Evolutionary conservation across 1,140 invertebrate species (phyloP), one percentile per base, ranked within the genome.

Genomic region (Lepidurus couesii): DNA sequence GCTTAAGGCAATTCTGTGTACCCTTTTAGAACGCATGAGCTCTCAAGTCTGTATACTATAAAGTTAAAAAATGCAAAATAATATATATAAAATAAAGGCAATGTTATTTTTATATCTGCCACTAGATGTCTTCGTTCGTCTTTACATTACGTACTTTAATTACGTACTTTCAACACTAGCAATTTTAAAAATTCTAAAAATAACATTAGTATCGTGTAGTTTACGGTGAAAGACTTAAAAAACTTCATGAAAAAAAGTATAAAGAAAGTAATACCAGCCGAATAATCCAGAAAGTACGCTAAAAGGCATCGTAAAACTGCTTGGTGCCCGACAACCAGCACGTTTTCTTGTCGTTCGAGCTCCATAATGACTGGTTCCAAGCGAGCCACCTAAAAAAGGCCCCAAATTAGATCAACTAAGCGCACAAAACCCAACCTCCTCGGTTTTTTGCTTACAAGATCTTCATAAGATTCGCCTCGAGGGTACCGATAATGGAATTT

Each of bases 401-500:
- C 45, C 96, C 76, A 99, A 87, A 88, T 99, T 97, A 34, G 34
- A 34, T 34, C 34, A 34, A 34, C 34, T 4, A 34, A 34, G 34
- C 84, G 98, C 96, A 83, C 98, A 98, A 83, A 93, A 96, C 86
- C 99, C 98, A 11, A 97, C 98, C 80, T 95, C 90, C 45, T 47
- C 16, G 3, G 3, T 47, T 47, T 47, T 47, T 16, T 5, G 1
- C 21, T 65, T 65, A 65, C 78, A 44, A 95, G 90, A 84, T 97
- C 95, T 80, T 94, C 88, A 84, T 96, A 96, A 11, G 92, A 94
- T 83, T 98, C 95, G 26, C 95, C 95, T 88, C 92, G 93, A 0
- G 97, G 97, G 87, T 99, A 99, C 80, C 98, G 90, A 86, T 99
- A 99, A 26, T 95, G 95, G 86, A 98, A 99, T 88, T 99, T 99